phyloP scores from a whole-genome alignment of 2,113 vertebrate genomes.

The Daubentonia madagascariensis region DNA sequence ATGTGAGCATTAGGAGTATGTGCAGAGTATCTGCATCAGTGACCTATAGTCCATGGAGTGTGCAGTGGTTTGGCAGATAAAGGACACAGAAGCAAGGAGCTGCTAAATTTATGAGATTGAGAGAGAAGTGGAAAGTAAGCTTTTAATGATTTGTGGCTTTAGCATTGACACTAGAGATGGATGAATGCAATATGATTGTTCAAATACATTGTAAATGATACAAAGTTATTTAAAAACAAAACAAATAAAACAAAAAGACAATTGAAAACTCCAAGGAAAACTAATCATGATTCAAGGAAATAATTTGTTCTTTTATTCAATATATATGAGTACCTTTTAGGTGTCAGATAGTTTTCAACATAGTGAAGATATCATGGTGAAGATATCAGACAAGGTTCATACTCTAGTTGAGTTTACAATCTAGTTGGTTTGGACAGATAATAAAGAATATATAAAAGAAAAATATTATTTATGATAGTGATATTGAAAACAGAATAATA shows the following conservation, averaged over 20 bases:
- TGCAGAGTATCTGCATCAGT: not conserved
- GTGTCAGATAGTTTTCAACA: not conserved
- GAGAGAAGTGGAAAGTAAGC: not conserved
- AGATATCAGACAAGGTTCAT: not conserved
- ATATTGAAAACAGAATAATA: not conserved
- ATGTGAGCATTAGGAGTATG: not conserved
- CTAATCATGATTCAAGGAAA: not conserved
- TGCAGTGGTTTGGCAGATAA: not conserved
- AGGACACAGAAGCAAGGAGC: not conserved
- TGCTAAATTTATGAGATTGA: not conserved
- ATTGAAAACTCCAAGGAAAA: not conserved
- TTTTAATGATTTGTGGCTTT: not conserved
- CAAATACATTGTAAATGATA: not conserved
- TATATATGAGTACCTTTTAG: not conserved
- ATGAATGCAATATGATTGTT: not conserved
- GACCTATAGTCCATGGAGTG: not conserved
- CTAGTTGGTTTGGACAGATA: not conserved
- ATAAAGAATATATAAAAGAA: not conserved
- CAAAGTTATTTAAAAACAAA: not conserved
- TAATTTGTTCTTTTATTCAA: not conserved
- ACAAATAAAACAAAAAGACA: not conserved
- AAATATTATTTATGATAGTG: not conserved
- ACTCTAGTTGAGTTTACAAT: not conserved
- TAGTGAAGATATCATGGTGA: not conserved
- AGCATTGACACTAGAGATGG: not conserved